phyloP scores from a whole-genome alignment of 2,113 vertebrate genomes.

The Myrmecobius fasciatus region DNA sequence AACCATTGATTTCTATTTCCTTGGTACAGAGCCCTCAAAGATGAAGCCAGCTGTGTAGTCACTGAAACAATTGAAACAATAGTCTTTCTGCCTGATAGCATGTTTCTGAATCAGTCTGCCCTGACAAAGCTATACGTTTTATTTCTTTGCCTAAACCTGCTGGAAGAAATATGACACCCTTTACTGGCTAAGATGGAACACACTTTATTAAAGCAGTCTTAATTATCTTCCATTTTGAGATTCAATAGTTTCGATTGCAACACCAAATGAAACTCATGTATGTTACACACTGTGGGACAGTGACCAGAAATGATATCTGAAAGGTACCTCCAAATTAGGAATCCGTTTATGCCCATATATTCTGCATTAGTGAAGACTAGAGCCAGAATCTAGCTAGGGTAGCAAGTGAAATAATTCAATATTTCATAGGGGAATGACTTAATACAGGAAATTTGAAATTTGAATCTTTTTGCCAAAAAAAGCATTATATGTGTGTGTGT shows the following conservation, averaged over 20 bases:
- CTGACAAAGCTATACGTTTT: constrained; percentile 76
- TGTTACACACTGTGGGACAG: constrained; percentile 68
- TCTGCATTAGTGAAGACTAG: background rate
- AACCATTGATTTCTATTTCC: background rate
- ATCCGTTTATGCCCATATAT: constrained; percentile 58
- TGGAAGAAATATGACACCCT: constrained; percentile 82
- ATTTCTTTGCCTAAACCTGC: constrained; percentile 82
- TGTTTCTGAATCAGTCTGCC: constrained; percentile 79
- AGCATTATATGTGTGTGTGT: no score
- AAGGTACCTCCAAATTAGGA: constrained; percentile 67
- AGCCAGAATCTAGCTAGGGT: constrained; percentile 10
- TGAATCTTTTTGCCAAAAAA: background rate
- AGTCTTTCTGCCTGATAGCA: constrained; percentile 73
- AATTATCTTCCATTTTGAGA: constrained; percentile 84
- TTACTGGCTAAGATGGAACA: constrained; percentile 79
- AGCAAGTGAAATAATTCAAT: background rate
- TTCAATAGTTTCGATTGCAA: constrained; percentile 86
- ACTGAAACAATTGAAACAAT: constrained; percentile 69
- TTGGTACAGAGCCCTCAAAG: constrained; percentile 6
- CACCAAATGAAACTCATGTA: constrained; percentile 81
- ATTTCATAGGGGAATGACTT: background rate
- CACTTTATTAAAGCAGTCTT: constrained; percentile 82
- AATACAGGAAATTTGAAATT: background rate
- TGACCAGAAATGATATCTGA: constrained; percentile 57
- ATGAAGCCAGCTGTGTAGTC: background rate